Conservation (phyloP, 2,888 invertebrate species). For the Apoda limacodes region DNA sequence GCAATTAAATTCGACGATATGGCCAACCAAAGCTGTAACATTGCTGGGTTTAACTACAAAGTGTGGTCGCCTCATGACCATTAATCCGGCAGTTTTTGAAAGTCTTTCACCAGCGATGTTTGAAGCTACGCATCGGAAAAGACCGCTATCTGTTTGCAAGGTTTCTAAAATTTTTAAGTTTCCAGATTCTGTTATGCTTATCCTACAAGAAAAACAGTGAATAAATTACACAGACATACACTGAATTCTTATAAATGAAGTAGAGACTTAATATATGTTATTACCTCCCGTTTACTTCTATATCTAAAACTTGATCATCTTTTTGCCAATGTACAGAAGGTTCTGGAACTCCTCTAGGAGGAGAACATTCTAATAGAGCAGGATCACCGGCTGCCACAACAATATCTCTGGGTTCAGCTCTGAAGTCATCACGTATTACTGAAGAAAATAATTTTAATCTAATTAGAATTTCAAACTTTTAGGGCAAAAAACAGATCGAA, state of each 20-base stretch:
- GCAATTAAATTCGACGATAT: slow-evolving; percentile 89
- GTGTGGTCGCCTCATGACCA: slow-evolving; percentile 87
- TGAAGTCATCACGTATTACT: slow-evolving; percentile 97
- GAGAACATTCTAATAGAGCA: slow-evolving; percentile 90
- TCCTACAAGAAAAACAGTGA: slow-evolving; percentile 48
- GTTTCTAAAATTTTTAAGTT: slow-evolving; percentile 92
- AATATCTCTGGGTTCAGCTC: slow-evolving; percentile 89
- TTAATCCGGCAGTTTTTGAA: slow-evolving; percentile 82
- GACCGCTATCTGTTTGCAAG: slow-evolving; percentile 88
- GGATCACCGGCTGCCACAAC: slow-evolving; percentile 94
- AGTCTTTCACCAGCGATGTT: slow-evolving; percentile 92
- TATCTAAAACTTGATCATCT: slow-evolving; percentile 72
- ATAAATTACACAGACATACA: neutral
- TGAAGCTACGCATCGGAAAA: slow-evolving; percentile 91
- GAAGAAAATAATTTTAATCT: too few species aligned
- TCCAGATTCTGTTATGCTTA: slow-evolving; percentile 88
- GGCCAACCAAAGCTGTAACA: slow-evolving; percentile 83
- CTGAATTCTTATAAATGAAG: neutral
- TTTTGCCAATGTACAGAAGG: slow-evolving; percentile 94
- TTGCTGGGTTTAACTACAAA: slow-evolving; percentile 90
- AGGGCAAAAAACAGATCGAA: too few species aligned
- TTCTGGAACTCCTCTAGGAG: slow-evolving; percentile 96
- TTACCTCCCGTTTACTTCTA: slow-evolving; percentile 74
- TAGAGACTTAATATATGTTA: neutral
- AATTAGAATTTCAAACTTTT: too few species aligned